A percentile compares a stretch with the other conserved stretches of the same genome.
These are phyloP conservation scores for Synergus gifuensis DNA, from an alignment of 2,888 invertebrate species.

Conservation along the genomic window DNA sequence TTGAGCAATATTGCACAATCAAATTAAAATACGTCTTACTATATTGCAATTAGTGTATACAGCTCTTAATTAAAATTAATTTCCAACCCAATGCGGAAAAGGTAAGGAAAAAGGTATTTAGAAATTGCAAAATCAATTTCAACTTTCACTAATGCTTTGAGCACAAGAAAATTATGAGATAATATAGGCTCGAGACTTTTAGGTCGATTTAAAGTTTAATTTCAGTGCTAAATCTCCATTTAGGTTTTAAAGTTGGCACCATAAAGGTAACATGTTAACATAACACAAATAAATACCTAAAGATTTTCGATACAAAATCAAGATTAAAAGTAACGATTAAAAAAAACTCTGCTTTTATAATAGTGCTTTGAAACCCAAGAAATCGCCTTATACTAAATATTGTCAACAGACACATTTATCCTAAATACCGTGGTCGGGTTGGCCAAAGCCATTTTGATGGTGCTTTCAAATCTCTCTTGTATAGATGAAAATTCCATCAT, in stretches of 20 bases:
- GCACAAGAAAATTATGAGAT: background rate
- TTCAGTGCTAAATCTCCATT: background rate
- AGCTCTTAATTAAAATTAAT: background rate
- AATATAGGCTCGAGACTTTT: background rate
- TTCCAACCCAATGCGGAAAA: background rate
- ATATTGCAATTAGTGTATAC: background rate
- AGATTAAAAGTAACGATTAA: background rate
- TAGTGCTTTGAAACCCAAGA: background rate
- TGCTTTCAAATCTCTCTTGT: slow-evolving; percentile 90
- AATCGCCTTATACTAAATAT: slow-evolving; percentile 78
- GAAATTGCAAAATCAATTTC: background rate
- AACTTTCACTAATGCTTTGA: background rate
- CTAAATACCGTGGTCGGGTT: slow-evolving; percentile 87
- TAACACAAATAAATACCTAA: background rate
- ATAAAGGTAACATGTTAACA: background rate
- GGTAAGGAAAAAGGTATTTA: background rate
- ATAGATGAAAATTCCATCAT: slow-evolving; percentile 98
- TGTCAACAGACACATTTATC: slow-evolving; percentile 89
- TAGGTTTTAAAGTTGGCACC: background rate
- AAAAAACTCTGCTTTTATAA: background rate
- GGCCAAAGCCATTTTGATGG: slow-evolving; percentile 83
- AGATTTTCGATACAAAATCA: background rate
- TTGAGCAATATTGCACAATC: background rate
- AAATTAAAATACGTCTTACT: background rate
- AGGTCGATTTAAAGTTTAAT: background rate